A percentile compares a stretch with the other conserved stretches of the same genome.
Evolutionary conservation across 1,140 invertebrate genomes (phyloP).

Genomic region (Apolygus lucorum): DNA sequence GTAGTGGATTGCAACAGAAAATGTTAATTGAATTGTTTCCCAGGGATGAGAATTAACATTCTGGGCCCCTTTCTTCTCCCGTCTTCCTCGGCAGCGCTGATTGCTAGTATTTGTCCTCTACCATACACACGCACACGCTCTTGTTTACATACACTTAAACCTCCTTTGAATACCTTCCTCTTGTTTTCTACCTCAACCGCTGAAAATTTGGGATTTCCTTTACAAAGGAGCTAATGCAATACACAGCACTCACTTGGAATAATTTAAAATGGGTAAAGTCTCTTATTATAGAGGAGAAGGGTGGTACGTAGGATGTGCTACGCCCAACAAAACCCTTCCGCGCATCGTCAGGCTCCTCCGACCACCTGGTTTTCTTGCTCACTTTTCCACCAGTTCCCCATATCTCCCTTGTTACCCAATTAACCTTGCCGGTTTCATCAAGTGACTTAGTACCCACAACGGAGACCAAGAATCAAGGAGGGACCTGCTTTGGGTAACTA

Average conservation of each 20-base stretch:
- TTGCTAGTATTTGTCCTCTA: constrained; percentile 25
- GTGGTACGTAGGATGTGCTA: not conserved
- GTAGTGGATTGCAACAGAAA: constrained; percentile 15
- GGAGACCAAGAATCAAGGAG: too few relatives aligned
- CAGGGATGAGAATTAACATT: constrained; percentile 27
- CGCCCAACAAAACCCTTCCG: constrained; percentile 1
- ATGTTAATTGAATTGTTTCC: constrained; percentile 29
- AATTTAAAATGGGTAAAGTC: constrained; percentile 9
- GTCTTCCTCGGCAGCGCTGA: constrained; percentile 6
- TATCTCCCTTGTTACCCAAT: too few relatives aligned
- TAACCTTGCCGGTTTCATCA: too few relatives aligned
- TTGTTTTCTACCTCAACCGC: constrained; percentile 12
- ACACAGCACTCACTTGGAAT: constrained; percentile 13
- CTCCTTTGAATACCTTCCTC: not conserved
- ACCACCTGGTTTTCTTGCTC: too few relatives aligned
- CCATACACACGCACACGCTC: constrained; percentile 9
- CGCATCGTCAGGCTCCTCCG: too few relatives aligned
- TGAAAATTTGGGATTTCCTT: constrained; percentile 17
- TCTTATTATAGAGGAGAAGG: constrained; percentile 4
- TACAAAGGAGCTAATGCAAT: constrained; percentile 12
- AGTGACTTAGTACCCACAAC: too few relatives aligned
- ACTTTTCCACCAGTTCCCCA: too few relatives aligned
- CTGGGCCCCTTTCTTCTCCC: constrained; percentile 17
- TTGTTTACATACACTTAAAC: constrained; percentile 17
- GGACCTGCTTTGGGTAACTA: too few relatives aligned